Evolutionary conservation across 2,888 invertebrate genomes (phyloP), one percentile per base, ranked within the genome.

Genomic region (Deroplatys truncata): DNA sequence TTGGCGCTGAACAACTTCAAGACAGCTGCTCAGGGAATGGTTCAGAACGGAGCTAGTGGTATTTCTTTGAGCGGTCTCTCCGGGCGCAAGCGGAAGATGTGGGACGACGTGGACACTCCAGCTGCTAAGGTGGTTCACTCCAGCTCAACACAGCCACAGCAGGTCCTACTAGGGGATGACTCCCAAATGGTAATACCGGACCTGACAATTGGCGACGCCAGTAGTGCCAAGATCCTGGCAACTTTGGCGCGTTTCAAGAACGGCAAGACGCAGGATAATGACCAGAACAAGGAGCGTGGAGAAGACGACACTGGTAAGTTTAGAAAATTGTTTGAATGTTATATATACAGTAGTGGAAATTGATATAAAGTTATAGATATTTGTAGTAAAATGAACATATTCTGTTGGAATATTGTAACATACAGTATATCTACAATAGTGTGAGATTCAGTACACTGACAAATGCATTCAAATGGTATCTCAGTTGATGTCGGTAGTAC

Each of bases 61-160:
- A 13, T 85, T 28, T 85, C 49, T 28, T 43, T 85, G 85, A 87
- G 25, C 31, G 31, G 82, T 31, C 25, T 83, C 7, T 82, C 89
- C 25, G 56, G 43, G 4, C 86, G 90, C 15, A 90, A 90, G 89
- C 88, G 90, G 20, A 90, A 90, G 82, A 86, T 88, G 82, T 90
- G 90, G 90, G 88, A 89, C 25, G 86, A 90, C 28, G 84, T 72
- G 15, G 89, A 90, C 29, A 82, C 85, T 16, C 87, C 87, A 10
- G 16, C 83, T 87, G n/a, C 87, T 82, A 87, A 87, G 28, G 87
- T 83, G 87, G 82, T 83, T 16, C 31, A 35, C 15, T n/a, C 82
- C 8, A 82, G 82, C 7, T n/a, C 87, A 35, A 29, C 56, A 13
- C 29, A 86, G 5, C 56, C 16, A 10, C 86, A 86, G 82, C 87